A percentile compares a stretch with the other conserved stretches of the same genome.
Conservation (phyloP, 2,113 vertebrate genomes). For the Delphinus delphis region DNA sequence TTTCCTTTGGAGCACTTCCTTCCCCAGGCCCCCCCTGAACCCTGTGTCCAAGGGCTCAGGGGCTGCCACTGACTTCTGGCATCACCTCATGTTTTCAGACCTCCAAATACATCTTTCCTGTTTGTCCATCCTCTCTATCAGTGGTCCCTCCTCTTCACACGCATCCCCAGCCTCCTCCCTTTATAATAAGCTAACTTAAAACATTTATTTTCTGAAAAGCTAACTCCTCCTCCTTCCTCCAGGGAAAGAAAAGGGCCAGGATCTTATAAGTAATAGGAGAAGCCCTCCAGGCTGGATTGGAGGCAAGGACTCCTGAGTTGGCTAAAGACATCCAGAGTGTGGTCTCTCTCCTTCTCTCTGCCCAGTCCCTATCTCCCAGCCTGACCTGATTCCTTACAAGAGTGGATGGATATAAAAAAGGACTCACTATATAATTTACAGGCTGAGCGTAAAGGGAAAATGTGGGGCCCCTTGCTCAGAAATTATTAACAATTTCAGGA, state of each 20-base stretch:
- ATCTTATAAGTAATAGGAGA: background rate
- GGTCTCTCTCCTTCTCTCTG: background rate
- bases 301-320: background rate
- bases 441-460: background rate
- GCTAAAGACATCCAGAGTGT: background rate
- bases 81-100: background rate
- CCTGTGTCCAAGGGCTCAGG: background rate
- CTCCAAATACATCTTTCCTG: background rate
- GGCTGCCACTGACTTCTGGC: background rate
- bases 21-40: background rate
- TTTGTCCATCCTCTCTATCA: background rate
- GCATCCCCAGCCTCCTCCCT: background rate
- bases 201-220: background rate
- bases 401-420: background rate
- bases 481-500: constrained; percentile 23
- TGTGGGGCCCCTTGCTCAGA: background rate
- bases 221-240: background rate
- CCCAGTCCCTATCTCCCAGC: background rate
- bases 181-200: background rate
- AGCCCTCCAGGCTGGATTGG: background rate
- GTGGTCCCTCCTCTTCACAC: background rate
- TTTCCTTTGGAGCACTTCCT: background rate
- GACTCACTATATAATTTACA: background rate
- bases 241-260: background rate
- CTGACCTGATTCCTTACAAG: background rate